A percentile compares a stretch with the other conserved stretches of the same genome.
These are phyloP conservation scores for Anguilla anguilla DNA, from an alignment of 2,797 vertebrate genomes.

Conservation along the genomic window DNA sequence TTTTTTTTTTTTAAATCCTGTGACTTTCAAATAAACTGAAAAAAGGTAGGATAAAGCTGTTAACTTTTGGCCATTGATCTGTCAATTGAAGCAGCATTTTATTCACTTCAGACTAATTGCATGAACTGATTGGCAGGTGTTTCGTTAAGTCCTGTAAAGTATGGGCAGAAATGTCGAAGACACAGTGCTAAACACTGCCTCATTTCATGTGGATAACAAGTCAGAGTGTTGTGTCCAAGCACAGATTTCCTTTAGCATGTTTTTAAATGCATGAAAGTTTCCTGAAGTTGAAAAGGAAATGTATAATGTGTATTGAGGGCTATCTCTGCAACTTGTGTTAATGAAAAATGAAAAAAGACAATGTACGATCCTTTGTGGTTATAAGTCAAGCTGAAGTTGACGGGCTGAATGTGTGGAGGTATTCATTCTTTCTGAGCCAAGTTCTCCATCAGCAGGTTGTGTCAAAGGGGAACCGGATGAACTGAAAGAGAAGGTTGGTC, in stretches of 20 bases:
- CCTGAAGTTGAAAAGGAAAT: background rate
- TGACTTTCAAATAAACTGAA: background rate
- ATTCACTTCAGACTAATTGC: background rate
- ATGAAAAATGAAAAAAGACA: background rate
- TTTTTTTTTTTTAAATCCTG: background rate
- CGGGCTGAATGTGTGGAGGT: constrained; percentile 53
- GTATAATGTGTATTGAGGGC: background rate
- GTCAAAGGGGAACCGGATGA: constrained; percentile 39
- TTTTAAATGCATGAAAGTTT: background rate
- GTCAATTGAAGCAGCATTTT: background rate
- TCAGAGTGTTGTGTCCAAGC: background rate
- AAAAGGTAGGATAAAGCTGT: background rate
- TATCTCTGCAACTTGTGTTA: background rate
- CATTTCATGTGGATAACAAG: background rate
- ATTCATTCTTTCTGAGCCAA: constrained; percentile 61
- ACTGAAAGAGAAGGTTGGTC: constrained; percentile 55
- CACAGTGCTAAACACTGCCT: background rate
- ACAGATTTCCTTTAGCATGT: constrained; percentile 43
- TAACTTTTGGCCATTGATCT: background rate
- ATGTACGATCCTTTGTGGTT: constrained; percentile 47
- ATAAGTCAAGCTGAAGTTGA: constrained; percentile 48
- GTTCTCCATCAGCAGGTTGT: constrained; percentile 33
- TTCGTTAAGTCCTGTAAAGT: constrained; percentile 25
- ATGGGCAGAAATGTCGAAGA: background rate
- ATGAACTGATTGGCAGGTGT: background rate